Evolutionary conservation across 2,888 invertebrate species (phyloP).

Genomic region (Vesta saturnalis): DNA sequence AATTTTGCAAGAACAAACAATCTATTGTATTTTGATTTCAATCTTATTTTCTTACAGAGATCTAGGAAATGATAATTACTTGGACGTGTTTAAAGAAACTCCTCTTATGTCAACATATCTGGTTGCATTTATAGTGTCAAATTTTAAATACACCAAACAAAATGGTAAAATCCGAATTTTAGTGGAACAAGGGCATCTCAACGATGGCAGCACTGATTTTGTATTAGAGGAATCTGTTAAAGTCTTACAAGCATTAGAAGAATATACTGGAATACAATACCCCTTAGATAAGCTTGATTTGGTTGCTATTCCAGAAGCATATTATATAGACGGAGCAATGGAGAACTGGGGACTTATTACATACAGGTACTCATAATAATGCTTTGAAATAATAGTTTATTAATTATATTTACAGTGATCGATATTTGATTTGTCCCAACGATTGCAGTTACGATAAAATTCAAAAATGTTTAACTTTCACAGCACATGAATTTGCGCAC

Average conservation of each 20-base stretch:
- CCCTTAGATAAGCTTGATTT: slow-evolving; percentile 72
- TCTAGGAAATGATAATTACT: slow-evolving; percentile 13
- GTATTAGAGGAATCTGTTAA: slow-evolving; percentile 61
- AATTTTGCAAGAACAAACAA: too few species aligned
- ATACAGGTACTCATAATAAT: slow-evolving; percentile 65
- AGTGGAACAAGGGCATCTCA: slow-evolving; percentile 75
- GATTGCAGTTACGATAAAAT: not conserved
- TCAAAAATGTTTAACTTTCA: slow-evolving; percentile 55
- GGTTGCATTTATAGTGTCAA: slow-evolving; percentile 86
- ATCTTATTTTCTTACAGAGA: not conserved
- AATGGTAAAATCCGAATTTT: slow-evolving; percentile 73
- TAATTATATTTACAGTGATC: slow-evolving; percentile 14
- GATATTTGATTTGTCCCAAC: slow-evolving; percentile 10
- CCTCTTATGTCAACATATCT: slow-evolving; percentile 91
- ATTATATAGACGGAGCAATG: slow-evolving; percentile 86
- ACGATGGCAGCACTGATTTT: slow-evolving; percentile 64
- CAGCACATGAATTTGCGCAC: slow-evolving; percentile 75
- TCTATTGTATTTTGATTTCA: not conserved
- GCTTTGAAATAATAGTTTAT: not conserved
- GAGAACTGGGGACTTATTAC: slow-evolving; percentile 94
- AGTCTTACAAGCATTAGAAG: slow-evolving; percentile 64
- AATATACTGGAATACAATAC: slow-evolving; percentile 68
- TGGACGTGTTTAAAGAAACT: slow-evolving; percentile 78
- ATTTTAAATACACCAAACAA: slow-evolving; percentile 70
- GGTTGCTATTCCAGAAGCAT: slow-evolving; percentile 78